phyloP scores from a whole-genome alignment of 2,797 vertebrate genomes.

The Erithacus rubecula region DNA sequence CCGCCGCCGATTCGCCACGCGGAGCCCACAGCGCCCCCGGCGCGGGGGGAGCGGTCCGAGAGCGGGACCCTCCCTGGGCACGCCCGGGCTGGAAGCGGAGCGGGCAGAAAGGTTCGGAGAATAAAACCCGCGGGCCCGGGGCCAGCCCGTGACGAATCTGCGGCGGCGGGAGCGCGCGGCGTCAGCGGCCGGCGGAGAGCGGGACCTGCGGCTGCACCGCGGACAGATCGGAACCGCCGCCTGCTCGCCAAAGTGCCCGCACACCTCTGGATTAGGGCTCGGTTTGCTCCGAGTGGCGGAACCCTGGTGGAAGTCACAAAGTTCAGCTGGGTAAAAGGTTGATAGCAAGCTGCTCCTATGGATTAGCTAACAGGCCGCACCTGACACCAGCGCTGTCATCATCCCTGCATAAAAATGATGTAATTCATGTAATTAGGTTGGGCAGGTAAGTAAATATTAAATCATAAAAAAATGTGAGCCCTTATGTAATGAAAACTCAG shows the following conservation, averaged over 20 bases:
- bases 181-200: no score
- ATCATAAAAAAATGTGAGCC: background rate
- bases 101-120: background rate
- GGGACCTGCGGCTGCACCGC: rapidly evolving
- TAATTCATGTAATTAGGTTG: background rate
- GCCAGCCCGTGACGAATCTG: background rate
- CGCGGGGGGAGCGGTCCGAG: no score
- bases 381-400: rapidly evolving
- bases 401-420: background rate
- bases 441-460: background rate
- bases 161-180: background rate
- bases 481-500: rapidly evolving
- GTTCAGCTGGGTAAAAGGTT: rapidly evolving
- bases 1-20: background rate
- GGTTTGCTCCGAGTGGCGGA: rapidly evolving
- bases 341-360: rapidly evolving
- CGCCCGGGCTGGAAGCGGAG: background rate
- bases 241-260: rapidly evolving
- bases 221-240: rapidly evolving
- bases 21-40: background rate
- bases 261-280: rapidly evolving
- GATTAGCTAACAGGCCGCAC: background rate
- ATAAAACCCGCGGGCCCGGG: background rate
- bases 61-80: rapidly evolving
- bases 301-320: rapidly evolving